Conservation (phyloP, 2,113 vertebrate genomes). For the Tautogolabrus adspersus region DNA sequence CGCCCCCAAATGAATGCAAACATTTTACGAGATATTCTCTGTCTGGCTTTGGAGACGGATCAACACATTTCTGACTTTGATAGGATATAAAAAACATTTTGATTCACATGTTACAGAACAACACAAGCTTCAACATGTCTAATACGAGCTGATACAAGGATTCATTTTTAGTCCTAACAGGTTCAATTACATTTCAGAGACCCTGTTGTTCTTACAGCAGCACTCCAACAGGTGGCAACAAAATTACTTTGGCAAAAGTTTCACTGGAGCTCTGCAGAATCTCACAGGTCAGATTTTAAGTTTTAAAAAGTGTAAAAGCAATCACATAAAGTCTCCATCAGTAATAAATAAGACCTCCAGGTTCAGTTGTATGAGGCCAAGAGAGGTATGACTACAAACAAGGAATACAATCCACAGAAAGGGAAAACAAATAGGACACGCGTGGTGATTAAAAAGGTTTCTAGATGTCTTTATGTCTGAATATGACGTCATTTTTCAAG, state of each 20-base stretch:
- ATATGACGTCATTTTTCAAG: background rate
- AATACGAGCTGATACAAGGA: too few relatives aligned
- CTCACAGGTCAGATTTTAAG: constrained; percentile 1
- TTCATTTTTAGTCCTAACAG: background rate
- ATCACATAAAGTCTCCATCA: background rate
- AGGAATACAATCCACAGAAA: too few relatives aligned
- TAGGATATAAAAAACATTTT: too few relatives aligned
- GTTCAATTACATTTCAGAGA: background rate
- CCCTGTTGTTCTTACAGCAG: constrained; percentile 52
- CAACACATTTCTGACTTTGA: too few relatives aligned
- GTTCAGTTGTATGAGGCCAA: too few relatives aligned
- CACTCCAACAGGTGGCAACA: constrained; percentile 74
- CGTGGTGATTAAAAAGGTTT: background rate
- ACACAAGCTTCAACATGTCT: too few relatives aligned
- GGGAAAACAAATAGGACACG: background rate
- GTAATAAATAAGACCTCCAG: too few relatives aligned
- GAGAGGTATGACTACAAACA: too few relatives aligned
- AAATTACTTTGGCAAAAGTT: constrained; percentile 32
- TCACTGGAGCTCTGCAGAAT: constrained; percentile 14
- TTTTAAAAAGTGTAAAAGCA: background rate
- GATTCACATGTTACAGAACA: too few relatives aligned
- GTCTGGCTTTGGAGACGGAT: too few relatives aligned
- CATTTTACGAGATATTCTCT: too few relatives aligned
- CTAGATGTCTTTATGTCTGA: background rate
- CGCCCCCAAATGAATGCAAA: too few relatives aligned